phyloP scores from a whole-genome alignment of 2,888 invertebrate species.

The Amphipoea lucens region DNA sequence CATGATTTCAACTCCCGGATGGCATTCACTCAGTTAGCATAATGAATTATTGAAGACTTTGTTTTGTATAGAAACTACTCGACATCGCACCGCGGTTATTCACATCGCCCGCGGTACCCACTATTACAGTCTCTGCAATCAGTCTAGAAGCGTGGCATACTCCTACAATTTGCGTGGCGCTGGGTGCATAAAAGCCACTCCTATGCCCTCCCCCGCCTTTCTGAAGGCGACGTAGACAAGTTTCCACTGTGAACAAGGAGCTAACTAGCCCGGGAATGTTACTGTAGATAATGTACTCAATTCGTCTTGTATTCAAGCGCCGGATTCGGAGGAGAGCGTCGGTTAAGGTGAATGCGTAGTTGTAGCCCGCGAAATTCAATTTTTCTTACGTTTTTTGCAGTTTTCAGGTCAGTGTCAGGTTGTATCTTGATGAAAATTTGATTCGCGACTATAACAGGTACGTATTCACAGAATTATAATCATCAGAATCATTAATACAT shows the following conservation, averaged over 20 bases:
- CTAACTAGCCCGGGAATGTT: slow-evolving; percentile 80
- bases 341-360: too few relatives aligned
- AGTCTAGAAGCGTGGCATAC: slow-evolving; percentile 76
- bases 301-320: slow-evolving; percentile 81
- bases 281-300: slow-evolving; percentile 81
- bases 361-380: too few relatives aligned
- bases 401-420: too few relatives aligned
- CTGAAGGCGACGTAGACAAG: slow-evolving; percentile 79
- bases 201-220: slow-evolving; percentile 70
- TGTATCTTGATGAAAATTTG: too few relatives aligned
- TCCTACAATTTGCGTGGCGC: slow-evolving; percentile 79
- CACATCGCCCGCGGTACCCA: slow-evolving; percentile 63
- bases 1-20: slow-evolving; percentile 29
- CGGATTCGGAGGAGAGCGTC: slow-evolving; percentile 68
- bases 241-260: slow-evolving; percentile 78
- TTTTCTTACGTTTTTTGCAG: too few relatives aligned
- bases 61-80: slow-evolving; percentile 68
- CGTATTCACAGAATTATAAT: too few relatives aligned
- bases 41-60: slow-evolving; percentile 60
- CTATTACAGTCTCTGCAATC: slow-evolving; percentile 73
- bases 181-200: slow-evolving; percentile 80
- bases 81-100: slow-evolving; percentile 64
- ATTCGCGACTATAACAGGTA: too few relatives aligned
- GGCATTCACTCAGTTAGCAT: slow-evolving; percentile 48
- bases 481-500: too few relatives aligned